Conservation (phyloP, 2,888 invertebrate genomes). For the Tachina lurida region DNA sequence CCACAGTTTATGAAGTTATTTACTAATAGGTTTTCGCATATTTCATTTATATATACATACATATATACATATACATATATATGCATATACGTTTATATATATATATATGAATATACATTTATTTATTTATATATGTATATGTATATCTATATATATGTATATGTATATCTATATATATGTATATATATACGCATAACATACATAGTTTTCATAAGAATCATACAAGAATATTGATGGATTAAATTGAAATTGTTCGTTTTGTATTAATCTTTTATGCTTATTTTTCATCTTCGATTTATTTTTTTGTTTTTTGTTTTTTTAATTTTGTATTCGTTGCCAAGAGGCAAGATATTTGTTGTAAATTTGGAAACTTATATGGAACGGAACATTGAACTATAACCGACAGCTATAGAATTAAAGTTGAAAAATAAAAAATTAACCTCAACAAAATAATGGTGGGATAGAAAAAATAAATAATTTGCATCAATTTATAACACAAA, state of each 20-base stretch:
- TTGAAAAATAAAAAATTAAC: slow-evolving; percentile 21
- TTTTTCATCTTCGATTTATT: slow-evolving; percentile 14
- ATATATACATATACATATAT: neutral
- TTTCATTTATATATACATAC: slow-evolving; percentile 49
- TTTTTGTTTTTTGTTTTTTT: slow-evolving; percentile 26
- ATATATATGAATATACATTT: neutral
- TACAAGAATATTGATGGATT: slow-evolving; percentile 58
- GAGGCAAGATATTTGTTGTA: slow-evolving; percentile 25
- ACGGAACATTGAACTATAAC: slow-evolving; percentile 31
- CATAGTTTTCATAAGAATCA: slow-evolving; percentile 63
- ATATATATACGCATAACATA: neutral
- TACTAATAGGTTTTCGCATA: slow-evolving; percentile 84
- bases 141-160: neutral
- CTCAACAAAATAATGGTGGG: slow-evolving; percentile 30
- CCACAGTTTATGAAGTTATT: slow-evolving; percentile 98
- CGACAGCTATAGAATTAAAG: slow-evolving; percentile 59
- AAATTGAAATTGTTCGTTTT: slow-evolving; percentile 61
- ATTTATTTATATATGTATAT: slow-evolving; percentile 1
- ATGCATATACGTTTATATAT: neutral
- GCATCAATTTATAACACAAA: slow-evolving; percentile 32
- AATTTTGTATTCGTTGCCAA: slow-evolving; percentile 38
- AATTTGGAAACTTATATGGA: slow-evolving; percentile 33
- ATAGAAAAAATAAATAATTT: slow-evolving; percentile 37
- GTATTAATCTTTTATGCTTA: slow-evolving; percentile 46
- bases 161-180: too few relatives aligned